Conservation (phyloP, 2,888 invertebrate species). For the Vandiemenella viatica region DNA sequence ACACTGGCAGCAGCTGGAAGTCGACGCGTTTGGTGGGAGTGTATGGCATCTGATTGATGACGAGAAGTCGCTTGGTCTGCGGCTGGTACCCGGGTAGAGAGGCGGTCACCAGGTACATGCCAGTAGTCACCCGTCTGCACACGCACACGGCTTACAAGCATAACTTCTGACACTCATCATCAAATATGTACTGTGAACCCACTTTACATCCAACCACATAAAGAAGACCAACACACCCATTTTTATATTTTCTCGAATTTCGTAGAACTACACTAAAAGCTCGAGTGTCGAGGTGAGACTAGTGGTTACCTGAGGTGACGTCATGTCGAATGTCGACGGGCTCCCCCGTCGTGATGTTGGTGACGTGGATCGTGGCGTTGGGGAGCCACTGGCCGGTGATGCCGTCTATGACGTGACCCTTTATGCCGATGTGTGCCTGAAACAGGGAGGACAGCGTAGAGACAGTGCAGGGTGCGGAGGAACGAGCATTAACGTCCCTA, state of each 20-base stretch:
- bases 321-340: constrained; percentile 53
- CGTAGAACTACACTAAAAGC: no score
- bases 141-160: no score
- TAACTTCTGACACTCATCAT: no score
- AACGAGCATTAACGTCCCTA: no score
- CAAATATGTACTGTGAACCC: no score
- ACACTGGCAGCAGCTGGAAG: constrained; percentile 30
- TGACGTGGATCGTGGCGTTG: constrained; percentile 55
- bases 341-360: constrained; percentile 45
- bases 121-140: constrained; percentile 61
- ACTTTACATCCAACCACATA: no score
- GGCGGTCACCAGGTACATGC: constrained; percentile 59
- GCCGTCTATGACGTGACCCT: constrained; percentile 43
- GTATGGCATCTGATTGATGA: constrained; percentile 34
- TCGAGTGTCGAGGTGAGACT: no score
- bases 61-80: constrained; percentile 41
- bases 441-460: neutral
- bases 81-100: constrained; percentile 52
- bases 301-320: constrained; percentile 51
- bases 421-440: constrained; percentile 61
- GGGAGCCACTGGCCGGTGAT: constrained; percentile 40
- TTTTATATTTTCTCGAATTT: no score
- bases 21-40: constrained; percentile 42
- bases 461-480: neutral
- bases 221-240: no score